These are phyloP conservation scores for Pteropus alecto DNA, from an alignment of 2,113 vertebrate species.

Conservation along the genomic window DNA sequence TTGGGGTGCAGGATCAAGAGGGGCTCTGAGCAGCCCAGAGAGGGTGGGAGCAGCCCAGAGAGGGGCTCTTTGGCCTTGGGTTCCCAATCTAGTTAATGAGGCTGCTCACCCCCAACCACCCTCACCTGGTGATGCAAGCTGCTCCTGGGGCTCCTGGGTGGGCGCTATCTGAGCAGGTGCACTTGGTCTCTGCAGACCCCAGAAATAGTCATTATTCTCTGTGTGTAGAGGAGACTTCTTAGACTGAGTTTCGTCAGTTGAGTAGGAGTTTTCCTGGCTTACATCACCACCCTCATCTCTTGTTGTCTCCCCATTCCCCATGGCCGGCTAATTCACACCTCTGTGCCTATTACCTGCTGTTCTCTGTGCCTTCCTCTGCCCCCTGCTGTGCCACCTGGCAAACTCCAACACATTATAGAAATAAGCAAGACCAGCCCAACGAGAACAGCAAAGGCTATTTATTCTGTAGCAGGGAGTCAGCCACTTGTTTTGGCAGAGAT, in stretches of 20 bases:
- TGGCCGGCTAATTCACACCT: background rate
- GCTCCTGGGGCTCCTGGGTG: background rate
- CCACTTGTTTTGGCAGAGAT: too few species aligned
- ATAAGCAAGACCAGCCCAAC: background rate
- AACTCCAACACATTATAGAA: background rate
- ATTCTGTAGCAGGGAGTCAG: background rate
- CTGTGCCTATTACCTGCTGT: rapidly evolving
- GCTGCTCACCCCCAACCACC: rapidly evolving
- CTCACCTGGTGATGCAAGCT: background rate
- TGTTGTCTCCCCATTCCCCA: rapidly evolving
- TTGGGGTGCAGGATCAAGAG: background rate
- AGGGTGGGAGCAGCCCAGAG: rapidly evolving
- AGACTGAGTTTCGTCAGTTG: background rate
- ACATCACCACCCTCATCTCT: background rate
- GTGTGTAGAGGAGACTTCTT: background rate
- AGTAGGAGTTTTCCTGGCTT: constrained; percentile 14
- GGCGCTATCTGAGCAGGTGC: background rate
- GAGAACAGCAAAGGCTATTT: background rate
- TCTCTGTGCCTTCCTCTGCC: background rate
- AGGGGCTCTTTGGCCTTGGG: background rate
- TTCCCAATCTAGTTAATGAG: background rate
- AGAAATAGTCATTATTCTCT: too few species aligned
- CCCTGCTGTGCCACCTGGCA: background rate
- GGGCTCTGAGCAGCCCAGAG: background rate
- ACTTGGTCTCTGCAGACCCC: background rate